Evolutionary conservation across 1,140 invertebrate genomes (phyloP).

Genomic region (Aleiodes sp.): DNA sequence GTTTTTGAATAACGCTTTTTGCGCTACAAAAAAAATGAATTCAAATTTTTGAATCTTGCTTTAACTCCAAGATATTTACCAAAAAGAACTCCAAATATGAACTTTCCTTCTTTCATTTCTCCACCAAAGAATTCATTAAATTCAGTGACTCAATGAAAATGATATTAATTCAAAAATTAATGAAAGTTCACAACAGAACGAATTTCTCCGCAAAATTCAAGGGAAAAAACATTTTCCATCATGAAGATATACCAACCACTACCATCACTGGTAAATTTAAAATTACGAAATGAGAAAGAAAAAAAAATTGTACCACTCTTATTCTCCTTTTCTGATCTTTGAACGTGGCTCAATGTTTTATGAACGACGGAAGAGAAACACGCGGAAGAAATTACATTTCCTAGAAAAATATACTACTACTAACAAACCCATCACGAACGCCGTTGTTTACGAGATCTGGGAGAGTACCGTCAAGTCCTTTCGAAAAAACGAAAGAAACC

Average conservation of each 20-base stretch:
- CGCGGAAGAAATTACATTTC: slow-evolving; percentile 14
- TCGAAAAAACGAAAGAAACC: neutral
- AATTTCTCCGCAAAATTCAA: too few species aligned
- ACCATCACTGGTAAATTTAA: neutral
- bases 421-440: slow-evolving; percentile 13
- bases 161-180: too few species aligned
- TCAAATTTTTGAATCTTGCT: too few species aligned
- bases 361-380: slow-evolving; percentile 9
- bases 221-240: neutral
- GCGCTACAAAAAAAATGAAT: too few species aligned
- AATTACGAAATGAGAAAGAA: neutral
- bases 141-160: too few species aligned
- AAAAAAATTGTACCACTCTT: neutral
- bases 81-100: too few species aligned
- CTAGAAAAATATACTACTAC: slow-evolving; percentile 13
- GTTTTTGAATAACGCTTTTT: too few species aligned
- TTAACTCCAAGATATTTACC: too few species aligned
- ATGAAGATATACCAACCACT: neutral
- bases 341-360: slow-evolving; percentile 7
- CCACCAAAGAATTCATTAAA: too few species aligned
- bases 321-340: slow-evolving; percentile 1
- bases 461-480: neutral
- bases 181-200: too few species aligned
- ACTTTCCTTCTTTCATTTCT: too few species aligned
- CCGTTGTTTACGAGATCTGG: slow-evolving; percentile 13